Evolutionary conservation across 2,888 invertebrate genomes (phyloP).

Genomic region (Athrips mouffetella): DNA sequence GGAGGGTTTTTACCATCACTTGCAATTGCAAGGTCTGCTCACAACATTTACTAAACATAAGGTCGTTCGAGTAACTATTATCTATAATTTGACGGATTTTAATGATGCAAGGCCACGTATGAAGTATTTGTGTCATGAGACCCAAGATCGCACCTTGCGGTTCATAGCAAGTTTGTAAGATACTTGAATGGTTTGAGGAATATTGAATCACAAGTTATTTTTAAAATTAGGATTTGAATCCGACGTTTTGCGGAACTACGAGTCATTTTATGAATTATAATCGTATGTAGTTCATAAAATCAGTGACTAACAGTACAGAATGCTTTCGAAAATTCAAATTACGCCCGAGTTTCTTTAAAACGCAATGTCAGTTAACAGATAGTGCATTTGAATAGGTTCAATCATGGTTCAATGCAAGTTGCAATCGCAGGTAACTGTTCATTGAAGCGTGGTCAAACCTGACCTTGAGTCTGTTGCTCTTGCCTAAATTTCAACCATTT

Average conservation of each 20-base stretch:
- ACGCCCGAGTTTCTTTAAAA: neutral
- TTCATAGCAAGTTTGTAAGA: neutral
- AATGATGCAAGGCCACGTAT: neutral
- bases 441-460: constrained; percentile 21
- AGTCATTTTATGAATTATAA: neutral
- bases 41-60: neutral
- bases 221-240: neutral
- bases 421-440: constrained; percentile 14
- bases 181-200: neutral
- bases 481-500: constrained; percentile 20
- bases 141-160: neutral
- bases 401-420: neutral
- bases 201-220: neutral
- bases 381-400: neutral
- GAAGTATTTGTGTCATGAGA: neutral
- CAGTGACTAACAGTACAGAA: neutral
- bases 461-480: constrained; percentile 34
- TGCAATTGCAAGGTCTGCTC: constrained; percentile 9
- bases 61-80: neutral
- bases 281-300: too few relatives aligned
- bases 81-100: constrained; percentile 7
- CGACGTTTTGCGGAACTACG: neutral
- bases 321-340: neutral
- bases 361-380: neutral
- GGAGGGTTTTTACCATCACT: neutral